These are phyloP conservation scores for Porites lutea DNA, from an alignment of 64 coral and sea anemone species.

Conservation along the genomic window DNA sequence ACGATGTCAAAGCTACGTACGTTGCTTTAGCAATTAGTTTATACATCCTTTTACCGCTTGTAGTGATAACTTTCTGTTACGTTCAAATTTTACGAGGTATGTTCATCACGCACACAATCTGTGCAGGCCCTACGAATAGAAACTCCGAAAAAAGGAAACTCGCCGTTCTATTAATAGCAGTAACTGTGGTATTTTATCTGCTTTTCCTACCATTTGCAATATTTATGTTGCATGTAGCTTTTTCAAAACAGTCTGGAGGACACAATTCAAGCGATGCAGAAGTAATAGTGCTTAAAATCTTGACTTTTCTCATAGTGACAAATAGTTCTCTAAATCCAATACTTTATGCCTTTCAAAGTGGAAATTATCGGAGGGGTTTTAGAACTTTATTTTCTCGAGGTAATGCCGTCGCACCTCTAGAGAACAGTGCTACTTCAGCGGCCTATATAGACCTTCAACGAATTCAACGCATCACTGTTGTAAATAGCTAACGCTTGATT, in stretches of 20 bases:
- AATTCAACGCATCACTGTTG: constrained; percentile 8
- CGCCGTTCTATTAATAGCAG: constrained; percentile 25
- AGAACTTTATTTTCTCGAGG: not conserved
- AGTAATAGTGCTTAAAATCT: constrained; percentile 1
- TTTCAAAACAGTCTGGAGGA: not conserved
- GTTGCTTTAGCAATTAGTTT: not conserved
- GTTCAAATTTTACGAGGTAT: constrained; percentile 35
- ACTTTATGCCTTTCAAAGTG: constrained; percentile 43
- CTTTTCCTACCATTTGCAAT: constrained; percentile 16
- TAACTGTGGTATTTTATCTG: constrained; percentile 25
- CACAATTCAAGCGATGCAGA: not conserved
- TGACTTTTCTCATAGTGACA: constrained; percentile 18
- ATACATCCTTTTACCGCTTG: not conserved
- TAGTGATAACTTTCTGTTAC: constrained; percentile 32
- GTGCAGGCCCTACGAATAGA: constrained; percentile 6
- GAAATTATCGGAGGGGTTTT: constrained; percentile 11
- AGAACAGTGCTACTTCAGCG: not conserved
- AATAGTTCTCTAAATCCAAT: constrained; percentile 38
- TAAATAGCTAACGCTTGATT: not conserved
- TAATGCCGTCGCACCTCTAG: not conserved
- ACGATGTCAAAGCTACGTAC: constrained; percentile 1
- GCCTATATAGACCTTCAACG: not conserved
- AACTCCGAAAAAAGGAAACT: constrained; percentile 34
- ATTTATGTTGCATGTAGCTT: constrained; percentile 11
- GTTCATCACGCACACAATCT: constrained; percentile 25